A percentile compares a stretch with the other conserved stretches of the same genome.
Evolutionary conservation across 2,113 vertebrate species (phyloP).

Genomic region (Engystomops pustulosus): DNA sequence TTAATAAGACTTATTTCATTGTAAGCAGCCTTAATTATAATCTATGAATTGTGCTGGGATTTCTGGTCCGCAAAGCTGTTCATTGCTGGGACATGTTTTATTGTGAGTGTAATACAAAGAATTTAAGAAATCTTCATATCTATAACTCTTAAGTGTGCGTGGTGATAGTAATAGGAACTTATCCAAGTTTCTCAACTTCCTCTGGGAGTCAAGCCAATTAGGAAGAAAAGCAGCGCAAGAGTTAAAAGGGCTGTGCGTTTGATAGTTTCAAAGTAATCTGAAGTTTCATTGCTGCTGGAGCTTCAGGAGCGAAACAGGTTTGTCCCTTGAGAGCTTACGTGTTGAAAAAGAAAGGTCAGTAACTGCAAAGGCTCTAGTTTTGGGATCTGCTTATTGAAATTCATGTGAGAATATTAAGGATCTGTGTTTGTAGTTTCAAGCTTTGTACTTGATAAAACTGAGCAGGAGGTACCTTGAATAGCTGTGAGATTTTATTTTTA

Average conservation of each 20-base stretch:
- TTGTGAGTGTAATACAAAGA: neutral
- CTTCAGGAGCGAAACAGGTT: conserved; percentile 31
- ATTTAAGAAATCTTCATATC: conserved; percentile 25
- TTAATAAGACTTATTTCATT: neutral
- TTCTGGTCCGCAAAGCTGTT: neutral
- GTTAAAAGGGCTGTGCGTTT: conserved; percentile 68
- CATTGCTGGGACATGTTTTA: conserved; percentile 38
- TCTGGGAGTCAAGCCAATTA: conserved; percentile 18
- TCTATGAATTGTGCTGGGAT: neutral
- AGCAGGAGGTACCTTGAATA: neutral
- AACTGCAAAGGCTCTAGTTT: neutral
- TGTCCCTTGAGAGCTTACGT: conserved; percentile 29
- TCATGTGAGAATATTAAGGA: neutral
- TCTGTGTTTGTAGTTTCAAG: neutral
- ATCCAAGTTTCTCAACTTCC: conserved; percentile 24
- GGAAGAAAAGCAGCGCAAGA: conserved; percentile 54
- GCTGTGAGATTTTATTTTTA: neutral
- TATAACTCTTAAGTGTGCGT: neutral
- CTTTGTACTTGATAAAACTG: neutral
- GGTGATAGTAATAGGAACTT: neutral
- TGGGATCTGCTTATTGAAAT: neutral
- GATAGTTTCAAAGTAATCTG: conserved; percentile 61
- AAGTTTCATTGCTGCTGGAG: conserved; percentile 66
- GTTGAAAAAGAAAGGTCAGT: conserved; percentile 66
- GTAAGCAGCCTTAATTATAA: neutral